Percentiles rank a stretch among this genome's conserved stretches.
These are phyloP conservation scores for Perizoma affinitatum DNA, from an alignment of 2,888 invertebrate genomes.

Conservation along the genomic window DNA sequence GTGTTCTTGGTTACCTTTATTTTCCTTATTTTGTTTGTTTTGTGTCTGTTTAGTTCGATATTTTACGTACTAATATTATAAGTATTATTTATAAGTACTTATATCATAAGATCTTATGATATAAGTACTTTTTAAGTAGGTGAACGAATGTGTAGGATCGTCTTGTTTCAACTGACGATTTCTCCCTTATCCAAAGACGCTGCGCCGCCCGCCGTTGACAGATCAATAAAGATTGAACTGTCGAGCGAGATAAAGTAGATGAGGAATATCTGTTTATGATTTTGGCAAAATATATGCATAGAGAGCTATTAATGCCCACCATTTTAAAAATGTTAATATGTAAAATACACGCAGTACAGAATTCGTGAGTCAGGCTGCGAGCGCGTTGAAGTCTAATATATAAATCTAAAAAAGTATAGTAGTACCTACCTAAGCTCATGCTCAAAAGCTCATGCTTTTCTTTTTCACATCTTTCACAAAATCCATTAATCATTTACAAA, in stretches of 20 bases:
- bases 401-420: slow-evolving; percentile 4
- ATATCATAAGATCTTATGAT: too few species aligned
- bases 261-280: slow-evolving; percentile 45
- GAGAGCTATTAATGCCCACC: too few species aligned
- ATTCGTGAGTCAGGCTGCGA: slow-evolving; percentile 25
- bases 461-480: too few species aligned
- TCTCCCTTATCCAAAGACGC: slow-evolving; percentile 51
- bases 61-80: too few species aligned
- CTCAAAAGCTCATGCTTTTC: too few species aligned
- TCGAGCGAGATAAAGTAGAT: slow-evolving; percentile 50
- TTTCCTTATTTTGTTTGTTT: too few species aligned
- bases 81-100: too few species aligned
- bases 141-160: slow-evolving; percentile 2
- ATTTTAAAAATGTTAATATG: neutral
- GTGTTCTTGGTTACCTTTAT: too few species aligned
- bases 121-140: too few species aligned
- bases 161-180: slow-evolving; percentile 10
- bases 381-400: slow-evolving; percentile 32
- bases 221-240: slow-evolving; percentile 65
- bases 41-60: too few species aligned
- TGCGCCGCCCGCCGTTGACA: slow-evolving; percentile 57
- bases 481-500: too few species aligned
- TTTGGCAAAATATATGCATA: too few species aligned
- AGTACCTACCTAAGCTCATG: neutral
- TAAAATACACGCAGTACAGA: neutral